Evolutionary conservation across 2,797 vertebrate genomes (phyloP).

Genomic region (Diglossa cyanea): DNA sequence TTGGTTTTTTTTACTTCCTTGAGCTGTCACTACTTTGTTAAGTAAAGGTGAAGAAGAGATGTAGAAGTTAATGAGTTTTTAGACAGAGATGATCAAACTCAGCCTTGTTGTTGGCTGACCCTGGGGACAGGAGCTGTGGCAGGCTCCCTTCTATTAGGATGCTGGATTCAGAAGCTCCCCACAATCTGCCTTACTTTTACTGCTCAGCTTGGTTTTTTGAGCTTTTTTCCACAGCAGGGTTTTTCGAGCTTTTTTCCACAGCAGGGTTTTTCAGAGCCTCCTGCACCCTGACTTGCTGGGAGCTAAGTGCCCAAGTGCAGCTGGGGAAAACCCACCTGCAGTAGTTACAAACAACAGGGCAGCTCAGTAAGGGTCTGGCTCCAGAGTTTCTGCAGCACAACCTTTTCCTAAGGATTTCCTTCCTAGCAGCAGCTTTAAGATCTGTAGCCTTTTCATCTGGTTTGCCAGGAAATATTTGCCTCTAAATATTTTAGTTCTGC

Average conservation of each 20-base stretch:
- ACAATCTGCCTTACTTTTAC: not conserved
- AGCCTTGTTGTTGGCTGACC: not conserved
- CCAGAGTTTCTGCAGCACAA: not conserved
- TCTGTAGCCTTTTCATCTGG: not conserved
- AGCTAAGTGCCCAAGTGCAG: fast-evolving
- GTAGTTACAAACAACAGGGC: not conserved
- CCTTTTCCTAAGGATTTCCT: not conserved
- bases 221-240: not conserved
- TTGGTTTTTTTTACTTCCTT: not conserved
- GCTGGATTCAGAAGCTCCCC: not conserved
- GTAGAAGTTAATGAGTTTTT: not conserved
- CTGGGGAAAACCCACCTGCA: not conserved
- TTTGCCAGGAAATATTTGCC: not conserved
- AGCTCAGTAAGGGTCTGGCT: fast-evolving
- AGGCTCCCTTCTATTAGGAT: fast-evolving
- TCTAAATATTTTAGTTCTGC: not conserved
- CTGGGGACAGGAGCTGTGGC: fast-evolving
- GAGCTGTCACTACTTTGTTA: not conserved
- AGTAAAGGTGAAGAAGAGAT: not conserved
- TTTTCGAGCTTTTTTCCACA: not conserved
- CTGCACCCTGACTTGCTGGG: not conserved
- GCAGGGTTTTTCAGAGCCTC: not conserved
- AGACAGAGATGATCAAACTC: not conserved
- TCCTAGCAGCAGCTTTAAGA: not conserved
- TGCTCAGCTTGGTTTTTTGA: not conserved